phyloP scores from a whole-genome alignment of 2,888 invertebrate species.

The Oxystoma pomonae region DNA sequence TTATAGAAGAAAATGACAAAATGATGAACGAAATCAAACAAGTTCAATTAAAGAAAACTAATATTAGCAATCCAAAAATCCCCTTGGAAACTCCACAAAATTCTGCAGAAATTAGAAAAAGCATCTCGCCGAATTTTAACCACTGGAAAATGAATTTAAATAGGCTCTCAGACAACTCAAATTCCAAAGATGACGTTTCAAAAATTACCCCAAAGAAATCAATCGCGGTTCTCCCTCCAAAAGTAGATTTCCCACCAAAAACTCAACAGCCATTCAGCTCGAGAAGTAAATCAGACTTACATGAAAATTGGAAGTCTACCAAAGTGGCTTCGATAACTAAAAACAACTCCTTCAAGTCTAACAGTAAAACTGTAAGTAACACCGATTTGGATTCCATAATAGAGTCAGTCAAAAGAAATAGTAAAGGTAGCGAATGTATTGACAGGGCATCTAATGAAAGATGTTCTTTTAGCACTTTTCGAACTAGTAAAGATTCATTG shows the following conservation, averaged over 20 bases:
- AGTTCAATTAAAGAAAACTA: background rate
- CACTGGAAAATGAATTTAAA: background rate
- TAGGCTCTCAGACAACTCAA: background rate
- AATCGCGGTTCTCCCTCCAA: background rate
- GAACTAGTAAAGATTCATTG: conserved; percentile 10
- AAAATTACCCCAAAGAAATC: background rate
- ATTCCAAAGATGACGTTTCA: background rate
- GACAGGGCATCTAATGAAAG: conserved; percentile 5
- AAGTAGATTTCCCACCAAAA: background rate
- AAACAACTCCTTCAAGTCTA: background rate
- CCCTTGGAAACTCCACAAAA: background rate
- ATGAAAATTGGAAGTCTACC: background rate
- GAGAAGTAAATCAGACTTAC: background rate
- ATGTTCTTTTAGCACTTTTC: conserved; percentile 18
- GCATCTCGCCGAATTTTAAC: background rate
- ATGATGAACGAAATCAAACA: background rate
- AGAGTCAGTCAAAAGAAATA: background rate
- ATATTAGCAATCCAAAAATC: background rate
- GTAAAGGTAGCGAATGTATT: conserved; percentile 9
- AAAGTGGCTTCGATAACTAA: background rate
- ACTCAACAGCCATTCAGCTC: background rate
- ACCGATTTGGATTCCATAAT: background rate
- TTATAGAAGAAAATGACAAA: background rate
- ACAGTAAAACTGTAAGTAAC: background rate
- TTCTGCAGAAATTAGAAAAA: background rate